phyloP scores from a whole-genome alignment of 1,140 invertebrate genomes.

The Macrotrachela quadricornifera region DNA sequence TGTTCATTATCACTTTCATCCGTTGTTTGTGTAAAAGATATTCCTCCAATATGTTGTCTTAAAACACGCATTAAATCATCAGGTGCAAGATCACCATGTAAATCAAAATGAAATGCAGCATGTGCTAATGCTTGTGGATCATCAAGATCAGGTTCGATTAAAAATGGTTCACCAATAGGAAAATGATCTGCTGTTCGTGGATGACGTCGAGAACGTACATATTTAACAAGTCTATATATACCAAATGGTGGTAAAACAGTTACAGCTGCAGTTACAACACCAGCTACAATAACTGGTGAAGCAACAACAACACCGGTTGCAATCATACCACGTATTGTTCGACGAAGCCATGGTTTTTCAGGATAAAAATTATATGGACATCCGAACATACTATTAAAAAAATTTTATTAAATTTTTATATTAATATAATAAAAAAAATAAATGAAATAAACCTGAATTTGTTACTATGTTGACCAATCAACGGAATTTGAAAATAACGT shows the following conservation, averaged over 20 bases:
- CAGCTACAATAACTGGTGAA: constrained; percentile 14
- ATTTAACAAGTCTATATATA: not conserved
- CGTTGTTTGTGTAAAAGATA: too few relatives aligned
- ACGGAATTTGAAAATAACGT: constrained; percentile 20
- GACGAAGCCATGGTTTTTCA: constrained; percentile 22
- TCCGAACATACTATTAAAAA: constrained; percentile 22
- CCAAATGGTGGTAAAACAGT: not conserved
- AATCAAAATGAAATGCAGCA: too few relatives aligned
- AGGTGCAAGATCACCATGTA: too few relatives aligned
- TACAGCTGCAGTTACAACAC: not conserved
- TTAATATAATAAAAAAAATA: too few relatives aligned
- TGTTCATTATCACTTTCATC: too few relatives aligned
- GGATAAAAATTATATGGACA: constrained; percentile 29
- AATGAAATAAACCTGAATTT: constrained; percentile 10
- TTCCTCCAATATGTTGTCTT: too few relatives aligned
- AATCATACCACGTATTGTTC: constrained; percentile 26
- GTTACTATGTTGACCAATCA: constrained; percentile 29
- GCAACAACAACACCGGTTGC: constrained; percentile 18
- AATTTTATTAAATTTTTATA: too few relatives aligned
- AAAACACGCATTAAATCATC: too few relatives aligned
- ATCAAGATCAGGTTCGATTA: too few relatives aligned
- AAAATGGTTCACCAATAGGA: too few relatives aligned
- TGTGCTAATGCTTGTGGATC: too few relatives aligned
- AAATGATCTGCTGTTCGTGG: too few relatives aligned
- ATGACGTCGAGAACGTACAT: not conserved